phyloP scores from a whole-genome alignment of 2,113 vertebrate genomes.

The Charina bottae region DNA sequence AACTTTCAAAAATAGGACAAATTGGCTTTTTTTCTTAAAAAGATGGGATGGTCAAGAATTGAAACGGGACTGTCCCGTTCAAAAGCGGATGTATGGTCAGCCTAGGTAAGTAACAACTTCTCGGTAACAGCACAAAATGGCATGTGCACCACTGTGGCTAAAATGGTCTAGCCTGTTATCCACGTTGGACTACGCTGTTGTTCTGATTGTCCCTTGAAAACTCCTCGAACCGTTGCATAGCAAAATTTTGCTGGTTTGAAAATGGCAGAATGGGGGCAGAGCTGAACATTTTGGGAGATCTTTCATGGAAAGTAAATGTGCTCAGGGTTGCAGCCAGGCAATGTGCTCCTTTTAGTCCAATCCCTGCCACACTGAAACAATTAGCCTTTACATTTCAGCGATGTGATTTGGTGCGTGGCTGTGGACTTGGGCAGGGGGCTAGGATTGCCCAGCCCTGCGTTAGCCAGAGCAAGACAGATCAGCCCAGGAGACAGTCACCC shows the following conservation, averaged over 20 bases:
- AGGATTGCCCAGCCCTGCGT: not conserved
- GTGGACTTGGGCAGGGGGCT: not conserved
- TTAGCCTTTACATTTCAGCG: not conserved
- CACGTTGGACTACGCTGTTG: not conserved
- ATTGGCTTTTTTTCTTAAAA: no score
- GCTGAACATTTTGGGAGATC: not conserved
- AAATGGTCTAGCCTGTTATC: not conserved
- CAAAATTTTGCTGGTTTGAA: not conserved
- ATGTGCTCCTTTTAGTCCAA: not conserved
- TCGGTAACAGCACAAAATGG: not conserved
- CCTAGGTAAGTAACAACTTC: constrained; percentile 71
- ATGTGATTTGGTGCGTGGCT: not conserved
- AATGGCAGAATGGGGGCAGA: not conserved
- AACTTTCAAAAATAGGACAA: no score
- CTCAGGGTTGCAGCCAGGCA: not conserved
- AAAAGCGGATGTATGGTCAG: no score
- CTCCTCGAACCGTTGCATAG: no score
- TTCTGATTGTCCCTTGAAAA: not conserved
- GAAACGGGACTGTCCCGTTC: no score
- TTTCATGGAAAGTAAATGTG: not conserved
- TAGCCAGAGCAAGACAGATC: no score
- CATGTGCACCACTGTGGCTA: not conserved
- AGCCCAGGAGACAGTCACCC: no score
- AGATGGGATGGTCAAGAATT: no score
- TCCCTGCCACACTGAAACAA: not conserved